Evolutionary conservation across 1,140 invertebrate genomes (phyloP).

Genomic region (Cherax quadricarinatus): DNA sequence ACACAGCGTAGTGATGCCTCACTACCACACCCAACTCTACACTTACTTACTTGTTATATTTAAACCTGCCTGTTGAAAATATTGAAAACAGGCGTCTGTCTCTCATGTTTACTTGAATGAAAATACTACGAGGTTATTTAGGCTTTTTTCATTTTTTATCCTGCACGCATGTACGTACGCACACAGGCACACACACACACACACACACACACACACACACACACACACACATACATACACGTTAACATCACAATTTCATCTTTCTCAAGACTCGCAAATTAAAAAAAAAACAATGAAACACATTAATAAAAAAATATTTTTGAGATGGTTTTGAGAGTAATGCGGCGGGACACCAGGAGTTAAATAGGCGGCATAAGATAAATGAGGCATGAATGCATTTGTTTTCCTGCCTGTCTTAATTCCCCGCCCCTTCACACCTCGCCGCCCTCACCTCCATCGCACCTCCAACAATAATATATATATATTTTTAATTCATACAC

Average conservation of each 20-base stretch:
- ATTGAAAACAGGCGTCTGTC: too few relatives aligned
- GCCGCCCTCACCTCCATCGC: neutral
- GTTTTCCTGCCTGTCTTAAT: slow-evolving; percentile 45
- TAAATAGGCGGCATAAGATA: neutral
- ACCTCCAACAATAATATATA: neutral
- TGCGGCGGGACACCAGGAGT: neutral
- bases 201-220: too few relatives aligned
- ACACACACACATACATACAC: neutral
- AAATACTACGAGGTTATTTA: too few relatives aligned
- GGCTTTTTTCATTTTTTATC: too few relatives aligned
- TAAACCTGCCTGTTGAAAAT: too few relatives aligned
- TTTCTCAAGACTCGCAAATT: neutral
- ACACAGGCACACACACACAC: too few relatives aligned
- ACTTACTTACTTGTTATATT: too few relatives aligned
- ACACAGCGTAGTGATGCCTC: too few relatives aligned
- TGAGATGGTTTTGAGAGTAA: neutral
- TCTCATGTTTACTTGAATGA: too few relatives aligned
- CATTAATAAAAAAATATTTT: neutral
- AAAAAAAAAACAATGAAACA: neutral
- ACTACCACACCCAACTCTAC: too few relatives aligned
- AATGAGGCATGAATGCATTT: slow-evolving; percentile 51
- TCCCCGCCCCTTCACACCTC: slow-evolving; percentile 48
- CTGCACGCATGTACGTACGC: too few relatives aligned
- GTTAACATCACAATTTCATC: neutral
- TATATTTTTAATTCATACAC: neutral